These are phyloP conservation scores for Protomyctophum bolini DNA, from an alignment of 2,113 vertebrate genomes.

Conservation along the genomic window DNA sequence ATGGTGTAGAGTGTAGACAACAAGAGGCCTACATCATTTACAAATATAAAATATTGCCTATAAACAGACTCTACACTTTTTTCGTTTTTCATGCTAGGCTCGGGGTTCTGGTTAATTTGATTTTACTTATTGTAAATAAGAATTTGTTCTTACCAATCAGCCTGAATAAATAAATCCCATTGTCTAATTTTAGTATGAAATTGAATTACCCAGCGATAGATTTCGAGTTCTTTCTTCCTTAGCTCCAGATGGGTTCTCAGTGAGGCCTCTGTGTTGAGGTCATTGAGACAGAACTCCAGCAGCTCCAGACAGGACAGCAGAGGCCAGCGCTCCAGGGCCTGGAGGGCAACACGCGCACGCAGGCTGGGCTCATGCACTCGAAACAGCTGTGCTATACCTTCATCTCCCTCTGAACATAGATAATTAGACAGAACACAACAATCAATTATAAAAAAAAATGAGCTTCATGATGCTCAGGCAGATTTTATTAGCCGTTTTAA, in stretches of 20 bases:
- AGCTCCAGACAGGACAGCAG: slow-evolving; percentile 87
- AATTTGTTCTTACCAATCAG: background rate
- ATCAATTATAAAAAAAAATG: no score
- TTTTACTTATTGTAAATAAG: background rate
- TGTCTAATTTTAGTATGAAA: background rate
- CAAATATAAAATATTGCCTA: no score
- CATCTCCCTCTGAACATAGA: slow-evolving; percentile 72
- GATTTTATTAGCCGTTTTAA: no score
- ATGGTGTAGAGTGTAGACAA: no score
- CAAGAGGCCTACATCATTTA: no score
- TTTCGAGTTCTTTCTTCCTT: slow-evolving; percentile 83
- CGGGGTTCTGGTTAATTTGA: no score
- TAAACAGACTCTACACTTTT: no score
- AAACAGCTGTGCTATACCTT: slow-evolving; percentile 83
- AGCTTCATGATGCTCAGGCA: no score
- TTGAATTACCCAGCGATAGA: slow-evolving; percentile 87
- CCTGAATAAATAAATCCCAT: background rate
- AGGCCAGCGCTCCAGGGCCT: slow-evolving; percentile 88
- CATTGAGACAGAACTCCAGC: slow-evolving; percentile 89
- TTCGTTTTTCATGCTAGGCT: no score
- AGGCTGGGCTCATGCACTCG: slow-evolving; percentile 82
- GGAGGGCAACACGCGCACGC: slow-evolving; percentile 83
- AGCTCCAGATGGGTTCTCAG: slow-evolving; percentile 79
- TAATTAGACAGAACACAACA: background rate
- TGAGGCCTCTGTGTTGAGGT: slow-evolving; percentile 63